Evolutionary conservation across 2,113 vertebrate genomes (phyloP), one percentile per base, ranked within the genome.

Genomic region (Stomatorhinus ivindoensis): DNA sequence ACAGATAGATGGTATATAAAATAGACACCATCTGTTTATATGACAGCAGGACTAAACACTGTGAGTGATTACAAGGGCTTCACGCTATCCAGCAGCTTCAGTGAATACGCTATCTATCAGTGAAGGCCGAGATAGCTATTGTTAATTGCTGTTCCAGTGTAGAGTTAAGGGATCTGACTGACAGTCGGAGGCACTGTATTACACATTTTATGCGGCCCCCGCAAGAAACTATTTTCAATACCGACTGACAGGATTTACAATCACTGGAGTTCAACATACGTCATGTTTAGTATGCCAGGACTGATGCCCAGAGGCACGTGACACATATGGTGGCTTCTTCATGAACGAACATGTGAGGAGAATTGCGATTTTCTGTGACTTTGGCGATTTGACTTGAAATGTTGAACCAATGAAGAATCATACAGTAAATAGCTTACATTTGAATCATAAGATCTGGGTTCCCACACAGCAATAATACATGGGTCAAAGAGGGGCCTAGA

Each of bases 1-100:
- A 86, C 84, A 86, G 84, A 86, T 50, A 86, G 84, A 86, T 50
- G 46, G 84, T 86, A 51, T 51, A 27, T 86, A 86, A 86, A 86
- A 86, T 86, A 47, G 84, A 50, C 84, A 50, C 84, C 84, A 86
- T 86, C 84, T 86, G 84, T 86, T 50, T 86, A 50, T 86, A 47
- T 50, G 46, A 86, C 84, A 86, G 84, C 84, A 50, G 21, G 13
- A 50, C 84, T 47, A 86, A 86, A 86, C 47, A 10, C 84, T 50
- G 24, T 47, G 47, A 86, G 44, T 50, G 47, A 86, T 86, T 86
- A 86, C 84, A 50, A 50, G 24, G 47, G 47, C 24, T 51, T 27
- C 44, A 86, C 13, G 50, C 84, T 47, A 51, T 86, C 47, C 84
- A 50, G n/a, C 24, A 50, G n/a, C 24, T 86, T n/a, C 84, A 24